A percentile compares a stretch with the other conserved stretches of the same genome.
Evolutionary conservation across 2,797 vertebrate species (phyloP).

Genomic region (Diplodus puntazzo): DNA sequence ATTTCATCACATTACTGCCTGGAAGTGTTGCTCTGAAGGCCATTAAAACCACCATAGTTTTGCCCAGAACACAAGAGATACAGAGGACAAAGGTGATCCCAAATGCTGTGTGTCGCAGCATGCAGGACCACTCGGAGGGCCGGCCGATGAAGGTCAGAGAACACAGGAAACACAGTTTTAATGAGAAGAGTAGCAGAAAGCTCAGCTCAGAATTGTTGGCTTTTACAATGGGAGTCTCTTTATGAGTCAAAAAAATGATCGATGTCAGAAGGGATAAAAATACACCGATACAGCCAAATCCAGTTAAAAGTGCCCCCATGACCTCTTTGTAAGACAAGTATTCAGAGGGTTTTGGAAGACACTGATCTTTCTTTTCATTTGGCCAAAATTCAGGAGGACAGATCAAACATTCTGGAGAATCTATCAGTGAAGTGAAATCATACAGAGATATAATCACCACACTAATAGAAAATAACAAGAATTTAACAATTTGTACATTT

Average conservation of each 20-base stretch:
- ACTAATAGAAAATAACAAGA: too few relatives aligned
- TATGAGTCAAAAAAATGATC: conserved; percentile 20
- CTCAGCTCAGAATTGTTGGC: too few relatives aligned
- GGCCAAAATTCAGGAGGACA: conserved; percentile 77
- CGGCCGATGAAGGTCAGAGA: conserved; percentile 60
- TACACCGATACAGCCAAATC: conserved; percentile 69
- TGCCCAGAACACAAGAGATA: too few relatives aligned
- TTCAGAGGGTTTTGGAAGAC: conserved; percentile 74
- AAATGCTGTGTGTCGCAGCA: conserved; percentile 67
- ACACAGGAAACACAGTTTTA: conserved; percentile 14
- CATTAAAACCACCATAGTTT: too few relatives aligned
- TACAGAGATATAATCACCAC: too few relatives aligned
- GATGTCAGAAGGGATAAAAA: conserved; percentile 70
- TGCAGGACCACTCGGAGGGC: conserved; percentile 70
- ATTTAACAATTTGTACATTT: too few relatives aligned
- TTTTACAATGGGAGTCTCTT: too few relatives aligned
- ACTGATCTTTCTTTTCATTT: conserved; percentile 70
- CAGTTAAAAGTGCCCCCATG: conserved; percentile 75
- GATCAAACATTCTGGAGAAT: conserved; percentile 71
- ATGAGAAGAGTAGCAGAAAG: too few relatives aligned
- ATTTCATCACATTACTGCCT: too few relatives aligned
- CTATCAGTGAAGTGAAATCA: conserved; percentile 42
- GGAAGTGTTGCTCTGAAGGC: too few relatives aligned
- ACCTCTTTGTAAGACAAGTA: conserved; percentile 78
- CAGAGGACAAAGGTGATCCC: conserved; percentile 25